Conservation (phyloP, 1,140 invertebrate species). For the Lepidurus packardi region DNA sequence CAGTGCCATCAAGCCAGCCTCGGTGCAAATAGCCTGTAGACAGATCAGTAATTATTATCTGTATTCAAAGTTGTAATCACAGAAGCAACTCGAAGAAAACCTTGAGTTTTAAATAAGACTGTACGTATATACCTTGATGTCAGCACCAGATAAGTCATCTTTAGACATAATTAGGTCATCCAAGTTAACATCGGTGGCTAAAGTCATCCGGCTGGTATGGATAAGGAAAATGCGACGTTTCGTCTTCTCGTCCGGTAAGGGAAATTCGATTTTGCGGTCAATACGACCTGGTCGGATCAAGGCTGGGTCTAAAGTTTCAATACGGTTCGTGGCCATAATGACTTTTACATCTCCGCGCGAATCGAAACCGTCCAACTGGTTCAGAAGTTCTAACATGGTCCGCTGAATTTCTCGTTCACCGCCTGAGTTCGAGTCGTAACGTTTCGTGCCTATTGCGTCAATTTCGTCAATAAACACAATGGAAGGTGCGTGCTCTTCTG, state of each 20-base stretch:
- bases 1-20: slow-evolving; percentile 95
- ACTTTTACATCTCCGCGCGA: slow-evolving; percentile 90
- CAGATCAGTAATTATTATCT: slow-evolving; percentile 27
- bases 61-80: neutral
- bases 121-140: slow-evolving; percentile 60
- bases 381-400: slow-evolving; percentile 98
- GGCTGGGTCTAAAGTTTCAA: slow-evolving; percentile 98
- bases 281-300: slow-evolving; percentile 97
- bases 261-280: slow-evolving; percentile 99
- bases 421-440: slow-evolving; percentile 98
- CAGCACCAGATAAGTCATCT: slow-evolving; percentile 97
- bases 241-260: slow-evolving; percentile 98
- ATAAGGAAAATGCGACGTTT: slow-evolving; percentile 97
- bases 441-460: slow-evolving; percentile 98
- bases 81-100: neutral
- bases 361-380: slow-evolving; percentile 98
- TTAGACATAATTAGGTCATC: slow-evolving; percentile 98
- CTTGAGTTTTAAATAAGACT: neutral
- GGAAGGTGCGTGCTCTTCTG: slow-evolving; percentile 98
- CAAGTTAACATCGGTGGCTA: slow-evolving; percentile 94
- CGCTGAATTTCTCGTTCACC: slow-evolving; percentile 99
- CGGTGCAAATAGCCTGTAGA: slow-evolving; percentile 95
- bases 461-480: slow-evolving; percentile 99
- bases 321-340: slow-evolving; percentile 99
- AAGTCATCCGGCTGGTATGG: slow-evolving; percentile 96